Evolutionary conservation across 2,888 invertebrate species (phyloP).

Genomic region (Drosophila nigricruria): DNA sequence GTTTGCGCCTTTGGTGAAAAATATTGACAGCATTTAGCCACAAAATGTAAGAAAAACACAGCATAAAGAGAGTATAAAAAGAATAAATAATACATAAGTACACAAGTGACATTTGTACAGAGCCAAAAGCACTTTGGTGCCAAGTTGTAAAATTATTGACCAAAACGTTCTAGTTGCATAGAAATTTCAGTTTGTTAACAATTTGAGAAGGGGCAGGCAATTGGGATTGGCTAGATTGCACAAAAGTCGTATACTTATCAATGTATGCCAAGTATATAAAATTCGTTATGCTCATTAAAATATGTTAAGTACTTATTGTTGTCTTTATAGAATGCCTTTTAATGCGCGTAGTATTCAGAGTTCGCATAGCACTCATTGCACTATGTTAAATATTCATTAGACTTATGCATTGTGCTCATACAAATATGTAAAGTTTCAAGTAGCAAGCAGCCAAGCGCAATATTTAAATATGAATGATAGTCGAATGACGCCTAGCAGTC

Average conservation of each 20-base stretch:
- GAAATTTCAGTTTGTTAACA: background rate
- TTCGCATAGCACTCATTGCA: background rate
- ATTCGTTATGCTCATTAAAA: background rate
- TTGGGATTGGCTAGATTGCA: too few relatives aligned
- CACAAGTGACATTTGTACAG: constrained; percentile 3
- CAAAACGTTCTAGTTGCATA: background rate
- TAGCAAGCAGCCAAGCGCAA: background rate
- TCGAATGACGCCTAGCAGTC: background rate
- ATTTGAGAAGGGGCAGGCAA: background rate
- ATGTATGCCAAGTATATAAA: background rate
- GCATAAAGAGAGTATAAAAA: constrained; percentile 32
- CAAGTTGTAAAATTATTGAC: background rate
- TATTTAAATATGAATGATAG: constrained; percentile 1
- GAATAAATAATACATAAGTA: constrained; percentile 37
- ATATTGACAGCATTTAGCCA: constrained; percentile 77
- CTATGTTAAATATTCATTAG: background rate
- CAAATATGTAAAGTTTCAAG: background rate
- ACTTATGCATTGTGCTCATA: background rate
- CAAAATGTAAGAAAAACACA: constrained; percentile 67
- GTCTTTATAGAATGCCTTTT: too few relatives aligned
- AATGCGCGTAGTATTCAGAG: background rate
- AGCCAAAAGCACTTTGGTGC: background rate
- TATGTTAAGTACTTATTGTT: background rate
- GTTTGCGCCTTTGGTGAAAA: constrained; percentile 80
- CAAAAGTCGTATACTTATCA: too few relatives aligned